Evolutionary conservation across 2,113 vertebrate species (phyloP).

Genomic region (Casuarius casuarius): DNA sequence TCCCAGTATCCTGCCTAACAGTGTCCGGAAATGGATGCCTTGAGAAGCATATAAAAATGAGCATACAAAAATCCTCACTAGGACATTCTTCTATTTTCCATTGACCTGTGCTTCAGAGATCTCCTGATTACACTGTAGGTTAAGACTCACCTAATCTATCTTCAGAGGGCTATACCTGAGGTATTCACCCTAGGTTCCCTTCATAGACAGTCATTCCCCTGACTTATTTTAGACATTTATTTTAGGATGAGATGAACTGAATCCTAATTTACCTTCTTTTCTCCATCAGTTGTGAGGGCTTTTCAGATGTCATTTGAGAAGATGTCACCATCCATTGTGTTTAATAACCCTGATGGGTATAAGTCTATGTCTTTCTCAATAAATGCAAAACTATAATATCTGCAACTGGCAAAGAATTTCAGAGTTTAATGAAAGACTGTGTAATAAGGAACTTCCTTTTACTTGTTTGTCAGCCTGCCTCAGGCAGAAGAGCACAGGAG

Average conservation of each 20-base stretch:
- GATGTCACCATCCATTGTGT: background rate
- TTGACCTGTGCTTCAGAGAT: background rate
- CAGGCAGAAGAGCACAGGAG: constrained; percentile 1
- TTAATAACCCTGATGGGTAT: accelerated
- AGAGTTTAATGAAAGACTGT: constrained; percentile 17
- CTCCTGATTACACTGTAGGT: background rate
- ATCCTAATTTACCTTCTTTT: background rate
- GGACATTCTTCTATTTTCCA: background rate
- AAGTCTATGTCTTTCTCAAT: background rate
- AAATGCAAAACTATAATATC: background rate
- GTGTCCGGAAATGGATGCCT: background rate
- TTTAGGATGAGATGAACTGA: background rate
- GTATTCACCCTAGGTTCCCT: background rate
- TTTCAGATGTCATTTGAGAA: background rate
- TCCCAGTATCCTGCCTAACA: background rate
- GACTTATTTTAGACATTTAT: background rate
- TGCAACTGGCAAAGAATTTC: background rate
- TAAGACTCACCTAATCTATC: background rate
- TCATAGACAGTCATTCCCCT: background rate
- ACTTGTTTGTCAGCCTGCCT: constrained; percentile 40
- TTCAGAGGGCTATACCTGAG: background rate
- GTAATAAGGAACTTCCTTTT: background rate
- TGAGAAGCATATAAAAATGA: background rate
- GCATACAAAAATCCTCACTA: background rate
- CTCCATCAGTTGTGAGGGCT: background rate